Evolutionary conservation across 1,140 invertebrate genomes (phyloP), one percentile per base, ranked within the genome.

Genomic region (Pollicipes pollicipes): DNA sequence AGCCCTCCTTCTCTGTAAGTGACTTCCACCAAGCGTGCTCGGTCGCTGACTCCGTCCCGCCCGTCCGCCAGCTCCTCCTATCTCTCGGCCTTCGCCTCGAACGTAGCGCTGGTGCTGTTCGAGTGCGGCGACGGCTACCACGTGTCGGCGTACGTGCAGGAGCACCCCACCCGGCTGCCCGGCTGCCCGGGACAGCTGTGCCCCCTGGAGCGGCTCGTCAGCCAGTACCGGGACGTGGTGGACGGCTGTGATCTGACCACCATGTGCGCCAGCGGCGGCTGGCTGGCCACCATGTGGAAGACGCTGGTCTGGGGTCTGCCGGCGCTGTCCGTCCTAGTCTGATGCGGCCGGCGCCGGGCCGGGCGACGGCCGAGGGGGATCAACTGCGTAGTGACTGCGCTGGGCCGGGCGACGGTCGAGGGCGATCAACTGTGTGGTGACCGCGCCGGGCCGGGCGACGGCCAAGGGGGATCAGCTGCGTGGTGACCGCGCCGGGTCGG

Each of bases 21-120:
- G 4, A 35, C 16, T 35, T 4, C 4, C 16, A 4, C 16, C 32
- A 35, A 16, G 16, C 32, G 4, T 35, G 16, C 32, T 16, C 32
- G 16, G 32, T 35, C 32, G 16, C 32, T 6, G 4, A 4, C 32
- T 35, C 32, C 32, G 16, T 35, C 32, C 16, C 32, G 4, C 32
- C 32, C 32, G 4, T 35, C 32, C 32, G 4, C 32, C 32, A 64
- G 63, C 8, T 64, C 63, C 4, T 64, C 63, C 3, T 10, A 4
- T 6, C 8, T 26, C 24, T 24, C 63, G 4, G 63, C 63, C 24
- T 64, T 64, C n/a, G 63, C 63, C n/a, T 10, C 24, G 24, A 64
- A 64, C n/a, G 63, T 64, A 3, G 63, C 63, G 63, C 63, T 64
- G 63, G 63, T 64, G n/a, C n/a, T 64, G 63, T 64, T 26, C 63